Base-by-base conservation (phyloP, 1,140 invertebrate species). In the Platyscapa corneri region DNA sequence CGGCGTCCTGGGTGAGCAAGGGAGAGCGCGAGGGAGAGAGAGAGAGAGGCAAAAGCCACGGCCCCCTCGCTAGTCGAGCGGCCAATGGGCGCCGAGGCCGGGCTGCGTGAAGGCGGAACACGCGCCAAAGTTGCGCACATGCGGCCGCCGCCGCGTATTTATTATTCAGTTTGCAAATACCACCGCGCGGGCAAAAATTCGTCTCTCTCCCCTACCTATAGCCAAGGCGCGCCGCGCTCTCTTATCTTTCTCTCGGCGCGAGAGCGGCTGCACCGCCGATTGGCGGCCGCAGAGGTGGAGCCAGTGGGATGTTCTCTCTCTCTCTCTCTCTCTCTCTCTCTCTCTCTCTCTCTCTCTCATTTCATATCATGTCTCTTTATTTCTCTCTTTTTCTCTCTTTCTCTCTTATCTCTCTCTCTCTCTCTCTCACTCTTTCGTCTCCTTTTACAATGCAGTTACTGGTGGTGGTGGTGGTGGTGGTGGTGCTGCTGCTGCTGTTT, bases 161-260 rank as follows among this genome's bases (percentile, higher is more conserved):
- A 93, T 93, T 93, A 93, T 93, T 93, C 92, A 92, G 92, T 92
- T 93, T 93, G 92, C 92, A 93, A 93, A 93, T 93, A 92, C 92
- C 49, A 70, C 46, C 75, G 77, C 77, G 30, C 39, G 89, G 91
- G 91, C 90, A 93, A 93, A 93, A 93, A 92, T 93, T 53, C 70
- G 30, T 46, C 56, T 80, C 60, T 64, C 53, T 18, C n/a, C 49
- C 75, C 75, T 34, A 16, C 39, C 34, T 34, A 18, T 16, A 27
- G 74, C 5, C 91, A 89, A 0, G 34, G 32, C 67, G 46, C 65
- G n/a, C 42, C 37, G 39, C 78, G 42, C 83, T 72, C 75, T 79
- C 92, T 93, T 77, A 56, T 79, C 92, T 93, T 90, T 90, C 91
- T 88, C 88, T 88, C 87, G 18, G 37, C 85, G 83, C 56, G 56